Percentiles rank a stretch among this genome's conserved stretches.
phyloP scores from a whole-genome alignment of 2,113 vertebrate genomes.

The Chaetodon auriga region DNA sequence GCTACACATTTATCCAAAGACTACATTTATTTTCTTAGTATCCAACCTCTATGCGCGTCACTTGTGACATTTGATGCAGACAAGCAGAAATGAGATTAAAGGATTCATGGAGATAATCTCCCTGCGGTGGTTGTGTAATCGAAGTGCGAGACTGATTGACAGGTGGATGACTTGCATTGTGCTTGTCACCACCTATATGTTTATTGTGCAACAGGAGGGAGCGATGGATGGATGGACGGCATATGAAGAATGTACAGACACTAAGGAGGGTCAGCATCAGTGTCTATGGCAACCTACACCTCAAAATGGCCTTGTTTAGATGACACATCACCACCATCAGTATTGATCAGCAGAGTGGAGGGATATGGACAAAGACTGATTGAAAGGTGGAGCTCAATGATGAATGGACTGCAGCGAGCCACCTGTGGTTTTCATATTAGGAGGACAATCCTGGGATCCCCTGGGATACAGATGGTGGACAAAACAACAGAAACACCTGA shows the following conservation, averaged over 20 bases:
- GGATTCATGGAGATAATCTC: constrained; percentile 48
- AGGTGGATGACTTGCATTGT: constrained; percentile 26
- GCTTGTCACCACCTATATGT: constrained; percentile 24
- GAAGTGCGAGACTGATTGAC: constrained; percentile 40
- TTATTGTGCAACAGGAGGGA: not conserved
- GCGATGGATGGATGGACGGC: not conserved
- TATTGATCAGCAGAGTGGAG: constrained; percentile 34
- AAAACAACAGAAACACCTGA: not conserved
- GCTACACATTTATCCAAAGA: constrained; percentile 40
- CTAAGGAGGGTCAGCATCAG: constrained; percentile 3
- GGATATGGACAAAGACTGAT: constrained; percentile 22
- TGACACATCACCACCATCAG: constrained; percentile 1
- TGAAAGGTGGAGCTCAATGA: constrained; percentile 25
- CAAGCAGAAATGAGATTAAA: constrained; percentile 47
- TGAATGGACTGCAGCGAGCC: constrained; percentile 5
- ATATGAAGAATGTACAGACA: constrained; percentile 8
- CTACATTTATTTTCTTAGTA: constrained; percentile 19
- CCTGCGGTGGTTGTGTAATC: constrained; percentile 45
- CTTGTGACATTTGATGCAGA: constrained; percentile 50
- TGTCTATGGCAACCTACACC: constrained; percentile 60
- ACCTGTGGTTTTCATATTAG: constrained; percentile 52
- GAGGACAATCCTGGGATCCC: not conserved
- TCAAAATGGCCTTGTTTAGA: constrained; percentile 24
- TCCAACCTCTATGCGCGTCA: constrained; percentile 20
- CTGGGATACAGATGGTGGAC: constrained; percentile 5